Conservation (phyloP, 1,140 invertebrate species). For the Brachionus sp. region DNA sequence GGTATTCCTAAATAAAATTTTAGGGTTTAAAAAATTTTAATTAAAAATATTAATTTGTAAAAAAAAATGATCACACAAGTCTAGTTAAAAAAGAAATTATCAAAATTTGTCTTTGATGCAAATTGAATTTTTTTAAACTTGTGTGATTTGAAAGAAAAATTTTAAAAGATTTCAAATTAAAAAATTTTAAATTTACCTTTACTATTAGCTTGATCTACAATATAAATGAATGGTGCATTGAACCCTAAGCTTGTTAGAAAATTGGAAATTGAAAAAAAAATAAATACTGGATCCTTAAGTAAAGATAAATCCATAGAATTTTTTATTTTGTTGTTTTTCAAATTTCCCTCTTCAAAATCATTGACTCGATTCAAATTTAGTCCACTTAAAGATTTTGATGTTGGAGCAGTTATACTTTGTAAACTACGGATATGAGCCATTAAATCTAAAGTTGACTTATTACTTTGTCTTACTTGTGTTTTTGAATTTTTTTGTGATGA, state of each 20-base stretch:
- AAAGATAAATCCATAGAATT: constrained; percentile 81
- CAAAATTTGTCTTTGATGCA: no score
- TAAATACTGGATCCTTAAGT: constrained; percentile 77
- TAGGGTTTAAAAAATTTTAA: not conserved
- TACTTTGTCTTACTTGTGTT: not conserved
- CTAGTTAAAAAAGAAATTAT: no score
- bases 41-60: no score
- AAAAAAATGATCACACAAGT: no score
- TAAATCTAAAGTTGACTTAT: constrained; percentile 16
- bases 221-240: constrained; percentile 84
- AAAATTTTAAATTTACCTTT: constrained; percentile 20
- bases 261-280: constrained; percentile 85
- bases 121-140: not conserved
- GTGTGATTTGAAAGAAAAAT: constrained; percentile 31
- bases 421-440: constrained; percentile 30
- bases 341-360: constrained; percentile 19
- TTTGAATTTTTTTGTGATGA: not conserved
- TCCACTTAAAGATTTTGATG: not conserved
- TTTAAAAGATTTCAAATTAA: constrained; percentile 12
- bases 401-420: constrained; percentile 7
- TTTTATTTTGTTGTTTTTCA: constrained; percentile 60
- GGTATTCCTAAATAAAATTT: constrained; percentile 61
- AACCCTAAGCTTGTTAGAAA: constrained; percentile 93
- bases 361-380: not conserved
- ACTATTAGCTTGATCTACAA: constrained; percentile 59